These are phyloP conservation scores for Xiphydria camelus DNA, from an alignment of 2,888 invertebrate species.

Conservation along the genomic window DNA sequence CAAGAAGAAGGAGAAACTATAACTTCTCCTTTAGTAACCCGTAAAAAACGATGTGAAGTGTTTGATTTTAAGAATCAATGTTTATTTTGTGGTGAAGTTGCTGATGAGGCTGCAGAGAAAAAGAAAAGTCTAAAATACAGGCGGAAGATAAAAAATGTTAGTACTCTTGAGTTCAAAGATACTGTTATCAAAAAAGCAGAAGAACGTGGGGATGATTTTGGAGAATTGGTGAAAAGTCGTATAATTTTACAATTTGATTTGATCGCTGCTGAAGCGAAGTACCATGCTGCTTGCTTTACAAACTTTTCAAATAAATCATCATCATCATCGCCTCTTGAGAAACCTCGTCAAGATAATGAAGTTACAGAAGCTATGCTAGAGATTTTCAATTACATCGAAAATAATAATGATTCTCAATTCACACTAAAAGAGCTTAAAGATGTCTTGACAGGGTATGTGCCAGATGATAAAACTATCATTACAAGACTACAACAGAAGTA, in stretches of 20 bases:
- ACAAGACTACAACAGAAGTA: constrained; percentile 42
- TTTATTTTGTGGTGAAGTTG: constrained; percentile 49
- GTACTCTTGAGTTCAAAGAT: constrained; percentile 46
- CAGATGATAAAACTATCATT: constrained; percentile 41
- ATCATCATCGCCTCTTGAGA: constrained; percentile 30
- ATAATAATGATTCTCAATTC: constrained; percentile 51
- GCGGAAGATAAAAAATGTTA: constrained; percentile 41
- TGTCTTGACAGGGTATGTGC: constrained; percentile 40
- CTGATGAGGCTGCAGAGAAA: constrained; percentile 35
- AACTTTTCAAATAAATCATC: constrained; percentile 40
- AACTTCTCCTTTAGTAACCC: constrained; percentile 18
- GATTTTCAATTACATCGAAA: constrained; percentile 50
- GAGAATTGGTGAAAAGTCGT: constrained; percentile 40
- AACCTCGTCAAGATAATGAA: constrained; percentile 43
- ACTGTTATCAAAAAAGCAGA: constrained; percentile 46
- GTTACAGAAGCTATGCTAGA: constrained; percentile 48
- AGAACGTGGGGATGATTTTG: constrained; percentile 38
- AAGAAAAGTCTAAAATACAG: constrained; percentile 31
- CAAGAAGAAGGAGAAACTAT: constrained; percentile 18
- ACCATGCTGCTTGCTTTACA: constrained; percentile 45
- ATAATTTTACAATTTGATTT: constrained; percentile 37
- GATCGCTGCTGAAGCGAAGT: constrained; percentile 38
- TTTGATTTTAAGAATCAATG: constrained; percentile 41
- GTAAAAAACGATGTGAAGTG: constrained; percentile 22
- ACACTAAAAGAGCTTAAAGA: constrained; percentile 45